phyloP scores from a whole-genome alignment of 2,113 vertebrate species.

The Syrmaticus mikado region DNA sequence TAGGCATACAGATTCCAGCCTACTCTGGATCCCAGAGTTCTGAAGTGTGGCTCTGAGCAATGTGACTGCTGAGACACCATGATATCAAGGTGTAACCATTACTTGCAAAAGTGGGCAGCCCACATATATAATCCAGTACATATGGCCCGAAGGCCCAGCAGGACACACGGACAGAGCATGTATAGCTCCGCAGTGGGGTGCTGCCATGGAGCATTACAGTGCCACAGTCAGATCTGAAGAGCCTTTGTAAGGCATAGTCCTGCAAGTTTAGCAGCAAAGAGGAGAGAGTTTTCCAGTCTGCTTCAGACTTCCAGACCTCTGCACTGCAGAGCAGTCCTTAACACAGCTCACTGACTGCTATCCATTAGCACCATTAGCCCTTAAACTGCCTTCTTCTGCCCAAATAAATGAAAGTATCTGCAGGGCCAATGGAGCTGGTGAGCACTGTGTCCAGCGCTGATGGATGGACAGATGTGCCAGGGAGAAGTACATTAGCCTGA shows the following conservation, averaged over 20 bases:
- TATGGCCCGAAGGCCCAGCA: background rate
- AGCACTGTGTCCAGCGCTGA: background rate
- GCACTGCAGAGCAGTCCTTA: background rate
- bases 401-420: background rate
- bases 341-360: background rate
- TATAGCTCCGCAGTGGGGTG: background rate
- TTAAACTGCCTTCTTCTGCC: background rate
- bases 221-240: background rate
- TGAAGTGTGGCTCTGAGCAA: background rate
- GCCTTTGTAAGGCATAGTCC: background rate
- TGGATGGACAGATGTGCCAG: background rate
- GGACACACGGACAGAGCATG: background rate
- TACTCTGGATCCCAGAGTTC: fast-evolving
- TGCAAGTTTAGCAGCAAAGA: background rate
- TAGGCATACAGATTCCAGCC: background rate
- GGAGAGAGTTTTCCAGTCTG: background rate
- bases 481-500: background rate
- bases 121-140: background rate
- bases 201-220: background rate
- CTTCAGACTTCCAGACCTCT: background rate
- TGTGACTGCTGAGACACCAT: background rate
- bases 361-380: background rate
- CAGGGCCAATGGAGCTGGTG: background rate
- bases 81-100: background rate
- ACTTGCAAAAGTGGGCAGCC: background rate